Evolutionary conservation across 2,888 invertebrate genomes (phyloP), one percentile per base, ranked within the genome.

Genomic region (Drosophila bunnanda): DNA sequence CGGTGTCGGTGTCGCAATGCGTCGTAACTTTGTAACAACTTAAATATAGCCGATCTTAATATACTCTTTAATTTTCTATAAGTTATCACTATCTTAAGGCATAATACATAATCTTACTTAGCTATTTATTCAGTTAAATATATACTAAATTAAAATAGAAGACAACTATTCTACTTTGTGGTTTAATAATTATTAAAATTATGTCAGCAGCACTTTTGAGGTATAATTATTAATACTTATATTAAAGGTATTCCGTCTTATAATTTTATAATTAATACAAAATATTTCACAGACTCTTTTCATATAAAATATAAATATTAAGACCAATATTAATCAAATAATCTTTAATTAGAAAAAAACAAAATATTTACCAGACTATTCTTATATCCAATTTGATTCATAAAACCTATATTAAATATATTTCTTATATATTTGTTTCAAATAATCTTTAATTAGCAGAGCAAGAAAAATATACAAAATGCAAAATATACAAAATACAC

Each of bases 1-100:
- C 41, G 39, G 59, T 70, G 53, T 48, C 46, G 79, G 84, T 81
- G 81, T 83, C 73, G 81, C 88, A 82, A 77, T 86, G 78, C 78
- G 75, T 62, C 59, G 80, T 82, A 78, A 73, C 76, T 80, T 68
- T 30, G 43, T 36, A 56, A 77, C 53, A 75, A 71, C 65, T 55
- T 77, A 55, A 69, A 54, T 66, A 58, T 54, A 53, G 59, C 48
- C 41, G 22, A 10, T 28, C n/a, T 58, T 30, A 1, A 15, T 20
- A 46, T 28, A 38, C 50, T 25, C 38, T 32, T 44, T 61, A 30
- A 4, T 13, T 8, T n/a, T 28, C 1, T 5, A 12, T 38, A 0
- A 32, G 4, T 10, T 25, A 4, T 25, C 25, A 25, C 25, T 4
- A 32, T 12, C 12, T 10, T 12, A 32, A 32, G 10, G 10, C 12